Conservation (phyloP, 2,797 vertebrate species). For the Rhinophrynus dorsalis region DNA sequence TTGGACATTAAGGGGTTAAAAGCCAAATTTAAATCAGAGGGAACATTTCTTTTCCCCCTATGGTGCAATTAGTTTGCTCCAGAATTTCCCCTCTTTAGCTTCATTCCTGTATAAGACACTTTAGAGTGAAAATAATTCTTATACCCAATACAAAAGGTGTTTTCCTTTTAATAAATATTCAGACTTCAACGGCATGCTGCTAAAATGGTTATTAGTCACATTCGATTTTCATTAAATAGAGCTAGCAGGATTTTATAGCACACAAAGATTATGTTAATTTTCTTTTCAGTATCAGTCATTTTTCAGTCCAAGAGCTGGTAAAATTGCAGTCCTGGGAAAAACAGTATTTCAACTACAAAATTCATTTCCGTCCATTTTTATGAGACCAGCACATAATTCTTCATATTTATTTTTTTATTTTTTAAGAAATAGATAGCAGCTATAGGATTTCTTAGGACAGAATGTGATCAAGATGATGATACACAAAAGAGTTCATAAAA, state of each 20-base stretch:
- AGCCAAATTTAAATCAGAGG: no score
- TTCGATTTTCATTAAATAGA: conserved; percentile 42
- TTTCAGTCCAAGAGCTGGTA: conserved; percentile 34
- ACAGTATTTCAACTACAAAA: conserved; percentile 34
- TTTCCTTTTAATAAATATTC: conserved; percentile 5
- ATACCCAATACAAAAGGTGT: conserved; percentile 6
- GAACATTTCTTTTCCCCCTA: no score
- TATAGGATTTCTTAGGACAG: conserved; percentile 10
- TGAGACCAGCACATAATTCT: conserved; percentile 31
- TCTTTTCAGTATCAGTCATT: conserved; percentile 45
- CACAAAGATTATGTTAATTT: conserved; percentile 49
- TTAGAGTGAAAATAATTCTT: neutral
- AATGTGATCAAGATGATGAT: conserved; percentile 15
- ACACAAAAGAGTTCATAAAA: conserved; percentile 12
- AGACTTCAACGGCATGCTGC: conserved; percentile 1
- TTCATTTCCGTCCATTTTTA: conserved; percentile 28
- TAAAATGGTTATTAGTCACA: conserved; percentile 41
- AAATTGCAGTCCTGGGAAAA: conserved; percentile 44
- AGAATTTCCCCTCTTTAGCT: no score
- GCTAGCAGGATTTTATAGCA: conserved; percentile 42
- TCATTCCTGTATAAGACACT: no score
- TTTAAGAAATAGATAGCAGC: conserved; percentile 23
- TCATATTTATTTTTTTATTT: conserved; percentile 20
- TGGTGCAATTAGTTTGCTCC: no score
- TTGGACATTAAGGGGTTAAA: no score